Evolutionary conservation across 2,113 vertebrate genomes (phyloP).

Genomic region (Motacilla tschutschensis): DNA sequence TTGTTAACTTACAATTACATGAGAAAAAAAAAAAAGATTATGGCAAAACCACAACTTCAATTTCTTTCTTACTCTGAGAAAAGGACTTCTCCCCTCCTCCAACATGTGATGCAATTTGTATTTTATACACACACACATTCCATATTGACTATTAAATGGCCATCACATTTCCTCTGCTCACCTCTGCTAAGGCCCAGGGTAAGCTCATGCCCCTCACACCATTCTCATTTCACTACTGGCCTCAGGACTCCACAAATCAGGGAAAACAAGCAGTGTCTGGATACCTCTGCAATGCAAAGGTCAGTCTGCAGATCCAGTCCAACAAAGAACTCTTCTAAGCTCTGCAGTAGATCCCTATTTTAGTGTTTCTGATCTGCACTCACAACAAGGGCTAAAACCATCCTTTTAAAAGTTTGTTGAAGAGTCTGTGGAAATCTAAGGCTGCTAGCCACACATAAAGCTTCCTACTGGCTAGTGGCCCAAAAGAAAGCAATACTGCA

Average conservation of each 20-base stretch:
- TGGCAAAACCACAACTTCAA: not conserved
- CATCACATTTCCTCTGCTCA: not conserved
- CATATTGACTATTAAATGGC: not conserved
- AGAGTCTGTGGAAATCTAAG: not conserved
- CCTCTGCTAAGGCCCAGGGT: not conserved
- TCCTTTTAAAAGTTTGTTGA: not conserved
- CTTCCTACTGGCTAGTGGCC: not conserved
- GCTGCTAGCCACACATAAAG: not conserved
- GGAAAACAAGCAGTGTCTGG: fast-evolving
- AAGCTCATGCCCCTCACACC: not conserved
- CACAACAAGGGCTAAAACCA: not conserved
- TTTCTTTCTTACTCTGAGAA: not conserved
- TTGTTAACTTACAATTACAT: not conserved
- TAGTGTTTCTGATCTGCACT: not conserved
- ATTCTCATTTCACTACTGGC: not conserved
- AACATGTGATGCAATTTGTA: fast-evolving
- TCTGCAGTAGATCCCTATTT: not conserved
- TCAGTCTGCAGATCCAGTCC: not conserved
- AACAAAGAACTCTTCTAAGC: not conserved
- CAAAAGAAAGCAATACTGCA: not conserved
- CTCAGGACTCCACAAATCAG: not conserved
- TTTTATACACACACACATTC: not conserved
- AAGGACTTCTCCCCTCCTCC: not conserved
- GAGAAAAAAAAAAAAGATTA: not conserved
- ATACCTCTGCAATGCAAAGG: fast-evolving